phyloP scores from a whole-genome alignment of 2,888 invertebrate genomes.

The Serrognathus titanus region DNA sequence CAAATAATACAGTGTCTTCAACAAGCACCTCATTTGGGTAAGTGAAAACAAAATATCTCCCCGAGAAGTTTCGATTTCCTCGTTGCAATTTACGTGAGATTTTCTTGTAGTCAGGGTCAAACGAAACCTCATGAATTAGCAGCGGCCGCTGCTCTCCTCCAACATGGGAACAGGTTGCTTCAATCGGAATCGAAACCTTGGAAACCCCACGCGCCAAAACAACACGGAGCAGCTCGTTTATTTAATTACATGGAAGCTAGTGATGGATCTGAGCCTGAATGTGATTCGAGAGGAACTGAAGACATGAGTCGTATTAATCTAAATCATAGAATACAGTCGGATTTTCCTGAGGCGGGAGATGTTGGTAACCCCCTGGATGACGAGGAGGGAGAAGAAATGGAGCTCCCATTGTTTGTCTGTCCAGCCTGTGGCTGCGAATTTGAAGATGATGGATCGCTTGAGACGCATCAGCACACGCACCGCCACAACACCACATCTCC shows the following conservation, averaged over 20 bases:
- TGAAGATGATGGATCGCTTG: constrained; percentile 51
- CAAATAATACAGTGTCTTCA: constrained; percentile 20
- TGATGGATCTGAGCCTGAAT: constrained; percentile 64
- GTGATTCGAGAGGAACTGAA: constrained; percentile 46
- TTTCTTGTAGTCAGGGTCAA: constrained; percentile 21
- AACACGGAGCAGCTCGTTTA: constrained; percentile 64
- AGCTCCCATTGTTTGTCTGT: constrained; percentile 52
- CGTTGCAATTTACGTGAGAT: no score
- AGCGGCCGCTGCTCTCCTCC: constrained; percentile 41
- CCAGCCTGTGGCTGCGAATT: constrained; percentile 55
- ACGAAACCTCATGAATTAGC: constrained; percentile 34
- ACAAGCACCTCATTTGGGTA: constrained; percentile 22
- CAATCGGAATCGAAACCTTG: constrained; percentile 41
- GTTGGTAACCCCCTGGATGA: constrained; percentile 46
- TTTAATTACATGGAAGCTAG: constrained; percentile 73
- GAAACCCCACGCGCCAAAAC: constrained; percentile 43
- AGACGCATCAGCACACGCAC: constrained; percentile 51
- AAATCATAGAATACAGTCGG: constrained; percentile 50
- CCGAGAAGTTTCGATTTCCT: no score
- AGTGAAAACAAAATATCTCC: constrained; percentile 4
- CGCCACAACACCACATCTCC: constrained; percentile 51
- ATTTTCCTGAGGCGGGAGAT: constrained; percentile 65
- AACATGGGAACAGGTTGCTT: constrained; percentile 43
- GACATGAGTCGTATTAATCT: constrained; percentile 42
- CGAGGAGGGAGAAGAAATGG: constrained; percentile 44